phyloP scores from a whole-genome alignment of 2,113 vertebrate species.

The Neodontobutis hainanensis region DNA sequence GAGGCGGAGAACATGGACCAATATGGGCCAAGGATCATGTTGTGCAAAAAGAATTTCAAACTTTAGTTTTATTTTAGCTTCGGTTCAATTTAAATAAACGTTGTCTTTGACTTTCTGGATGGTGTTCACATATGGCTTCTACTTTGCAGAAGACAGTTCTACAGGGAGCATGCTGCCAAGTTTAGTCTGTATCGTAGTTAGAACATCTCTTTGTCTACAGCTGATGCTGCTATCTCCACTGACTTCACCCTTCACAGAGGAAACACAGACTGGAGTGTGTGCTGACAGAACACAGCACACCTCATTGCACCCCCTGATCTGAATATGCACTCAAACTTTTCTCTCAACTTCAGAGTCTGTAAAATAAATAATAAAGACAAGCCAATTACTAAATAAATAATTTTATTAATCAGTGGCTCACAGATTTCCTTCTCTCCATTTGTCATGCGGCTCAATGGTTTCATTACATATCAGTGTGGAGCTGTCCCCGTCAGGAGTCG shows the following conservation, averaged over 20 bases:
- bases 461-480: conserved; percentile 79
- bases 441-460: conserved; percentile 73
- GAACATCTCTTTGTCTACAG: too few relatives aligned
- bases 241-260: background rate
- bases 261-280: background rate
- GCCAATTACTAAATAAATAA: conserved; percentile 73
- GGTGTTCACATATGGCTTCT: too few relatives aligned
- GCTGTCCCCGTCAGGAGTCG: conserved; percentile 69
- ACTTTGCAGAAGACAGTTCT: too few relatives aligned
- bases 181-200: too few relatives aligned
- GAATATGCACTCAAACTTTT: conserved; percentile 59
- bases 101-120: too few relatives aligned
- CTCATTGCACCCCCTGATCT: conserved; percentile 32
- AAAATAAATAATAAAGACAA: conserved; percentile 68
- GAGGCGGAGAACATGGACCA: too few relatives aligned
- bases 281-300: conserved; percentile 26
- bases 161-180: too few relatives aligned
- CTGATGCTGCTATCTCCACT: too few relatives aligned
- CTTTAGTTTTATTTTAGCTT: too few relatives aligned
- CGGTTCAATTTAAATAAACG: too few relatives aligned
- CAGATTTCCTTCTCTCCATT: conserved; percentile 72
- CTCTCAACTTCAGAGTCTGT: conserved; percentile 41
- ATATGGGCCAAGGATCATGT: too few relatives aligned
- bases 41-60: too few relatives aligned
- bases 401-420: conserved; percentile 74